Conservation (phyloP, 2,797 vertebrate species). For the Ctenopoma kingsleyae region DNA sequence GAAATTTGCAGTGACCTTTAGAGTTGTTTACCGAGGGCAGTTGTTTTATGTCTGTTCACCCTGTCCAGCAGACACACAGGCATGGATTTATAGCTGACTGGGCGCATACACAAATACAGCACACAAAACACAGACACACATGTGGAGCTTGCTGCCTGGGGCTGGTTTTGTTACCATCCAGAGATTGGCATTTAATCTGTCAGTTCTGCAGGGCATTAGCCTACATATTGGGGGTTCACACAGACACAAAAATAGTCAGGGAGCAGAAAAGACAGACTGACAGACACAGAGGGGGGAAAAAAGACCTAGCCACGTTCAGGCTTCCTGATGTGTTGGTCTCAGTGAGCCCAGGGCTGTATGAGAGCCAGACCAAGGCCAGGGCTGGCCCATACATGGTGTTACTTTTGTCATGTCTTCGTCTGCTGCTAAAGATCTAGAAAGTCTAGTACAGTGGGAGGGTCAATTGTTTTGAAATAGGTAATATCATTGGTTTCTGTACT, state of each 20-base stretch:
- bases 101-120: conserved; percentile 25
- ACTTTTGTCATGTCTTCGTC: conserved; percentile 26
- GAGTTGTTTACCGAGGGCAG: conserved; percentile 70
- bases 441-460: not conserved
- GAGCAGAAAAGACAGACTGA: conserved; percentile 43
- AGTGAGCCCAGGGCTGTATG: conserved; percentile 40
- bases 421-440: not conserved
- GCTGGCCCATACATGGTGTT: conserved; percentile 14
- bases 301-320: conserved; percentile 11
- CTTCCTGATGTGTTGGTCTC: conserved; percentile 26
- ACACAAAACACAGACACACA: not conserved
- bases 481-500: not conserved
- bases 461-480: not conserved
- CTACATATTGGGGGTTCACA: conserved; percentile 75
- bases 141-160: conserved; percentile 51
- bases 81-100: conserved; percentile 58
- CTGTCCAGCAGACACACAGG: conserved; percentile 49
- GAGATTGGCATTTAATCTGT: conserved; percentile 83
- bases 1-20: conserved; percentile 75
- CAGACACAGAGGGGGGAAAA: conserved; percentile 30
- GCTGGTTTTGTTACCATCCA: conserved; percentile 73
- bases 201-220: conserved; percentile 77
- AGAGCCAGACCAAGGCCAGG: conserved; percentile 37
- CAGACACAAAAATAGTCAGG: conserved; percentile 55
- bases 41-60: conserved; percentile 67